A percentile compares a stretch with the other conserved stretches of the same genome.
phyloP scores from a whole-genome alignment of 2,113 vertebrate species.

The Python bivittatus region DNA sequence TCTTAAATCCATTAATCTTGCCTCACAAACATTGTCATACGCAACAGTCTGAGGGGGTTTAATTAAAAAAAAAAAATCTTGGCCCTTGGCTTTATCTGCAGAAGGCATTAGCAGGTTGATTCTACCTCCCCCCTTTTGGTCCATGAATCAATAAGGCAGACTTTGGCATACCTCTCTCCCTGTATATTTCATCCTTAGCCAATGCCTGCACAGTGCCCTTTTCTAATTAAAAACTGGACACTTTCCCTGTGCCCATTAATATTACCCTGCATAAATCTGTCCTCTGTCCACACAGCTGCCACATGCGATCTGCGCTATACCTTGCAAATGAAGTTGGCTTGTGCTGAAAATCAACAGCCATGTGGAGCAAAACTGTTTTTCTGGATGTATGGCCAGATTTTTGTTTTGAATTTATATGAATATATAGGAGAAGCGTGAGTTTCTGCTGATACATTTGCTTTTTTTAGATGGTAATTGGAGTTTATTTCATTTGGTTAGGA shows the following conservation, averaged over 20 bases:
- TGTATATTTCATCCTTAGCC: slow-evolving; percentile 33
- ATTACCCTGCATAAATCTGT: slow-evolving; percentile 12
- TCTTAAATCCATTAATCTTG: background rate
- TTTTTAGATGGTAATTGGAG: background rate
- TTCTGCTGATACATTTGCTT: background rate
- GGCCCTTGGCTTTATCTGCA: background rate
- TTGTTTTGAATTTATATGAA: background rate
- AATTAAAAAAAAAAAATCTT: background rate
- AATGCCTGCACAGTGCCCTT: slow-evolving; percentile 11
- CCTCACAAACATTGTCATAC: rapidly evolving
- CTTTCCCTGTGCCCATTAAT: slow-evolving; percentile 39
- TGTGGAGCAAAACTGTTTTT: background rate
- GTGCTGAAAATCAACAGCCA: background rate
- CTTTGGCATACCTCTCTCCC: slow-evolving; percentile 21
- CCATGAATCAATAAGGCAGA: slow-evolving; percentile 13
- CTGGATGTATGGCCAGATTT: background rate
- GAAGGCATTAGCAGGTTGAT: slow-evolving; percentile 17
- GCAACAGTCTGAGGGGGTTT: background rate
- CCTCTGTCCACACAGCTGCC: background rate
- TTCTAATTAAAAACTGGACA: slow-evolving; percentile 51
- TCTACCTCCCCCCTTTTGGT: background rate
- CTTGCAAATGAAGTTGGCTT: slow-evolving; percentile 10
- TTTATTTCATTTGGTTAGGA: background rate
- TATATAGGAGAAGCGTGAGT: background rate
- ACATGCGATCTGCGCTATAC: slow-evolving; percentile 6